Percentiles rank a stretch among this genome's conserved stretches.
Evolutionary conservation across 2,888 invertebrate species (phyloP).

Genomic region (Augiades crinisus): DNA sequence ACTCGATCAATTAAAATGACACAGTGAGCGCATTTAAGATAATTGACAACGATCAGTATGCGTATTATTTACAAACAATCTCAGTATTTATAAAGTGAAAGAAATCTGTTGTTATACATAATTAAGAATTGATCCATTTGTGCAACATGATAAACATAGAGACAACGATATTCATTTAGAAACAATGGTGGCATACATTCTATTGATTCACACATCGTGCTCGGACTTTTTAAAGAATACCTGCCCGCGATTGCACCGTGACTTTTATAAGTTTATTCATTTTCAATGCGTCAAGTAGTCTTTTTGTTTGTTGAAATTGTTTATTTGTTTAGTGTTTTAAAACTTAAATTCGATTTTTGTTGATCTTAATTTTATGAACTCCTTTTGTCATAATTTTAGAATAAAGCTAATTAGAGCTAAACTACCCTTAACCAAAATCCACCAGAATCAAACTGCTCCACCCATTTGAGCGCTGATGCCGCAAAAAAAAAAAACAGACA

Average conservation of each 20-base stretch:
- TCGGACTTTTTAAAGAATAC: slow-evolving; percentile 51
- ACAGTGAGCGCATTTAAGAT: neutral
- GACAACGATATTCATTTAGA: slow-evolving; percentile 37
- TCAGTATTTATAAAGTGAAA: slow-evolving; percentile 24
- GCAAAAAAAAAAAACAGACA: too few relatives aligned
- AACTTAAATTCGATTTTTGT: too few relatives aligned
- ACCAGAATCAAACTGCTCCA: too few relatives aligned
- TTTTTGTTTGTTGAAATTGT: slow-evolving; percentile 31
- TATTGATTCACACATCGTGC: slow-evolving; percentile 59
- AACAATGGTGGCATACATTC: slow-evolving; percentile 65
- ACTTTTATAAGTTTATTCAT: slow-evolving; percentile 38
- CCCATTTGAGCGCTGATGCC: too few relatives aligned
- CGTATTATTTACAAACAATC: slow-evolving; percentile 21
- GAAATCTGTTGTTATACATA: slow-evolving; percentile 51
- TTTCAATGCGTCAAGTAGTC: slow-evolving; percentile 24
- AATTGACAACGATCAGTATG: neutral
- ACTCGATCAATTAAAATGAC: slow-evolving; percentile 3
- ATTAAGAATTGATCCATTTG: slow-evolving; percentile 49
- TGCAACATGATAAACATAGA: slow-evolving; percentile 35
- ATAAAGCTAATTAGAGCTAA: too few relatives aligned
- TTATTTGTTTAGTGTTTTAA: slow-evolving; percentile 33
- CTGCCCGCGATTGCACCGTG: slow-evolving; percentile 44
- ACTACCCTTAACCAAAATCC: too few relatives aligned
- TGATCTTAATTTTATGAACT: too few relatives aligned
- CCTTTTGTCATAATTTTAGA: too few relatives aligned